These are phyloP conservation scores for Sminthopsis crassicaudata DNA, from an alignment of 2,113 vertebrate species.

Conservation along the genomic window DNA sequence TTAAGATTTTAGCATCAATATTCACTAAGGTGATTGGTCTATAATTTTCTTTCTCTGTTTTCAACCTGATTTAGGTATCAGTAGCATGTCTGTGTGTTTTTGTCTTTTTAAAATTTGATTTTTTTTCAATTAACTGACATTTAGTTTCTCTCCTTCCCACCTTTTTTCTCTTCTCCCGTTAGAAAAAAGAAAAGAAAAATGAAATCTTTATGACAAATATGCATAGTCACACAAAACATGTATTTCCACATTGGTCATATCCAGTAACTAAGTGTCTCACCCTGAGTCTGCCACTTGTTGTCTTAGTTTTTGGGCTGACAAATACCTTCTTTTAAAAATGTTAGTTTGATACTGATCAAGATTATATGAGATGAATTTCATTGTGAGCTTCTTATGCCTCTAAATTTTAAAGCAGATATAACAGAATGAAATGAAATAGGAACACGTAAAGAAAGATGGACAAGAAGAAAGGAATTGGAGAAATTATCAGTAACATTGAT, in stretches of 20 bases:
- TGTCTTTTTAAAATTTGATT: too few relatives aligned
- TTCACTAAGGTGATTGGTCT: too few relatives aligned
- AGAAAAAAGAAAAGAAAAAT: too few relatives aligned
- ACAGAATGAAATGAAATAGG: neutral
- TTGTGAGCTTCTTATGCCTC: neutral
- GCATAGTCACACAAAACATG: neutral
- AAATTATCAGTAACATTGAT: neutral
- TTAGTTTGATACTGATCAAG: neutral
- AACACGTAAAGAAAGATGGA: neutral
- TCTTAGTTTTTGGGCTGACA: neutral
- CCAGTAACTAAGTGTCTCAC: neutral
- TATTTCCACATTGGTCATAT: neutral
- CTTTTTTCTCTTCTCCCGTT: too few relatives aligned
- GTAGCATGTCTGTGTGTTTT: too few relatives aligned
- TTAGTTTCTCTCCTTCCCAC: too few relatives aligned
- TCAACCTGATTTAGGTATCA: too few relatives aligned
- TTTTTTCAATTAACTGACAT: too few relatives aligned
- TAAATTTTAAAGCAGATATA: conserved; percentile 22
- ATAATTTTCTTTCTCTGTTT: too few relatives aligned
- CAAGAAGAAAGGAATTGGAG: neutral
- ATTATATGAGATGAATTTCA: neutral
- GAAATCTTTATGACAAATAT: neutral
- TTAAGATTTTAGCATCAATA: too few relatives aligned
- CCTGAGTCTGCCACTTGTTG: neutral
- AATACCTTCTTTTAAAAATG: too few relatives aligned